These are phyloP conservation scores for Eristalinus sepulchralis DNA, from an alignment of 2,888 invertebrate species.

Conservation along the genomic window DNA sequence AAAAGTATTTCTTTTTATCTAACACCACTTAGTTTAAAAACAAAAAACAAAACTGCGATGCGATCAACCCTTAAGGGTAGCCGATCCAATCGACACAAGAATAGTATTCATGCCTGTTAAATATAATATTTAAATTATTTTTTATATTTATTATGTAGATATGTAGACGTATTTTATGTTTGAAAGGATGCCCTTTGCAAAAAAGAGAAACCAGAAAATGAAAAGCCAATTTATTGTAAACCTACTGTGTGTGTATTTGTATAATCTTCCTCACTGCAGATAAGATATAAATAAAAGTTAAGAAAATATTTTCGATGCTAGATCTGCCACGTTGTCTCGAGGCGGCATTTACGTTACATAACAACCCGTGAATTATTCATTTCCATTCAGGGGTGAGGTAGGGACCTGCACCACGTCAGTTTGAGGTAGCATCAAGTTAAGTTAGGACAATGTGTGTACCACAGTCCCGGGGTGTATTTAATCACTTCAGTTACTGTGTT, in stretches of 20 bases:
- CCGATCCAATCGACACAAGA: slow-evolving; percentile 13
- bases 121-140: slow-evolving; percentile 20
- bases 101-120: slow-evolving; percentile 49
- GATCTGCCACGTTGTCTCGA: slow-evolving; percentile 7
- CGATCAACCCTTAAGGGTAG: background rate
- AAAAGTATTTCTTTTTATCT: slow-evolving; percentile 49
- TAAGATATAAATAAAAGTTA: slow-evolving; percentile 50
- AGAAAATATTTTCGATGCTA: slow-evolving; percentile 31
- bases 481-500: background rate
- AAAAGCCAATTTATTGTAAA: slow-evolving; percentile 27
- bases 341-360: slow-evolving; percentile 24
- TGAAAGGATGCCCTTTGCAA: background rate
- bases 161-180: slow-evolving; percentile 39
- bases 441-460: background rate
- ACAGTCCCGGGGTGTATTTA: background rate
- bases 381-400: background rate
- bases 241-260: slow-evolving; percentile 39
- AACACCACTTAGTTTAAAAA: slow-evolving; percentile 28
- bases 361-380: slow-evolving; percentile 6
- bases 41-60: background rate
- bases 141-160: slow-evolving; percentile 48
- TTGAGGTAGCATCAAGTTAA: background rate
- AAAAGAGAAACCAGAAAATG: background rate
- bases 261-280: slow-evolving; percentile 36
- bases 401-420: background rate